A percentile compares a stretch with the other conserved stretches of the same genome.
phyloP scores from a whole-genome alignment of 2,888 invertebrate genomes.

The Mermis nigrescens region DNA sequence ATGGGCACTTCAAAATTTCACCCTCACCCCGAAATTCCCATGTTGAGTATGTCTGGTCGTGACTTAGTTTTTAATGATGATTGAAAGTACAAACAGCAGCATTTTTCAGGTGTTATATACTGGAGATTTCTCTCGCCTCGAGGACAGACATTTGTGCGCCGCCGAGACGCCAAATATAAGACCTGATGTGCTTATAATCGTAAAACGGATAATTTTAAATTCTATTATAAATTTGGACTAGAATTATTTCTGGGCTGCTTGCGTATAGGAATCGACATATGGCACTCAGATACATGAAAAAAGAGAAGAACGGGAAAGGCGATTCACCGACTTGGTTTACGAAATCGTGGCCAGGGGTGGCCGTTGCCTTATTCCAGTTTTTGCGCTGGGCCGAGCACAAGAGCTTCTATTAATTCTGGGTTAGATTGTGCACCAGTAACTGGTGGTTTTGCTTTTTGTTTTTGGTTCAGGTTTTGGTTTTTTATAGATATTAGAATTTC shows the following conservation, averaged over 20 bases:
- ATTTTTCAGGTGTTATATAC: slow-evolving; percentile 11
- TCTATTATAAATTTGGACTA: neutral
- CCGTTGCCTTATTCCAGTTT: slow-evolving; percentile 89
- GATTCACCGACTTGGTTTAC: slow-evolving; percentile 77
- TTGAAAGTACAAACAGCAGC: no score
- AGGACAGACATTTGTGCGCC: slow-evolving; percentile 95
- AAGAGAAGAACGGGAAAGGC: slow-evolving; percentile 76
- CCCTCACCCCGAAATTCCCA: no score
- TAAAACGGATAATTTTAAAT: slow-evolving; percentile 34
- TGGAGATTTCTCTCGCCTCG: slow-evolving; percentile 93
- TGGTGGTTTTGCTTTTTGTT: no score
- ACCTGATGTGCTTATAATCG: slow-evolving; percentile 88
- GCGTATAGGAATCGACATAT: slow-evolving; percentile 73
- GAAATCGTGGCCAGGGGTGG: slow-evolving; percentile 94
- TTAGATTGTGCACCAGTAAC: no score
- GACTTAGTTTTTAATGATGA: no score
- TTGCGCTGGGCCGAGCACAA: slow-evolving; percentile 83
- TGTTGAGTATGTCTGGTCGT: no score
- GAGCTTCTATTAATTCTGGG: slow-evolving; percentile 28
- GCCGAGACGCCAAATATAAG: slow-evolving; percentile 89
- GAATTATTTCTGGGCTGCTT: slow-evolving; percentile 6
- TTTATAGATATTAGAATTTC: no score
- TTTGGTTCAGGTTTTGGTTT: no score
- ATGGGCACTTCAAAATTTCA: no score
- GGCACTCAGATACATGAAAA: slow-evolving; percentile 98